phyloP scores from a whole-genome alignment of 2,113 vertebrate genomes.

The Cichladusa arquata region DNA sequence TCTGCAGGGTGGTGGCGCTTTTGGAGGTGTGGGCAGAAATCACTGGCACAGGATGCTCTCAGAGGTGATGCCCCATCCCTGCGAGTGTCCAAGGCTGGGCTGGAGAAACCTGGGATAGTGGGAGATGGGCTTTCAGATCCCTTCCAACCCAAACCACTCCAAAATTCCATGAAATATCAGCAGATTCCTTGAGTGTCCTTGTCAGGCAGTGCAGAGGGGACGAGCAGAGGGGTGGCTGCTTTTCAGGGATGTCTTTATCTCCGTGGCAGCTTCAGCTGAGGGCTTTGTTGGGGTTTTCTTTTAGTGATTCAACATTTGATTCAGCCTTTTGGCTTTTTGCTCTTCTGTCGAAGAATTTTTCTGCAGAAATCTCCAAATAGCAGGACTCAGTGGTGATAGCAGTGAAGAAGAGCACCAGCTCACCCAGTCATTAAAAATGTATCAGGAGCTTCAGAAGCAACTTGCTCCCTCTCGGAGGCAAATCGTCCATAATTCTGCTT shows the following conservation, averaged over 20 bases:
- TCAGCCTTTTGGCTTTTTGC: slow-evolving; percentile 54
- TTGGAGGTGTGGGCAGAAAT: neutral
- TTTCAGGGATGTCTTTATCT: neutral
- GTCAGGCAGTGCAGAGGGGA: neutral
- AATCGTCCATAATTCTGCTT: slow-evolving; percentile 55
- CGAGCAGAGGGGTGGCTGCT: neutral
- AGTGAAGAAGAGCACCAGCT: neutral
- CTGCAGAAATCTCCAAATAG: neutral
- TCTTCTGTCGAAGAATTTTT: neutral
- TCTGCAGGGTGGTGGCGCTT: accelerated
- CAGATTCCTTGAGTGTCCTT: neutral
- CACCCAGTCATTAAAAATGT: slow-evolving; percentile 19
- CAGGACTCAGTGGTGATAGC: neutral
- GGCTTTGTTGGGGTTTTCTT: neutral
- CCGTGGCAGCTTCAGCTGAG: neutral
- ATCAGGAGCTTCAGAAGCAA: slow-evolving; percentile 12
- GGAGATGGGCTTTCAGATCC: neutral
- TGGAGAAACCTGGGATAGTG: neutral
- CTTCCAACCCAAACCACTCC: neutral
- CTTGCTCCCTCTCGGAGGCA: slow-evolving; percentile 26
- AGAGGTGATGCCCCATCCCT: neutral
- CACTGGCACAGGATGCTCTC: accelerated
- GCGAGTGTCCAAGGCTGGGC: no score
- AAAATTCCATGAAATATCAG: neutral
- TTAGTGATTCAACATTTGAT: neutral